Evolutionary conservation across 1,140 invertebrate genomes (phyloP), one percentile per base, ranked within the genome.

Genomic region (Mercenaria mercenaria): DNA sequence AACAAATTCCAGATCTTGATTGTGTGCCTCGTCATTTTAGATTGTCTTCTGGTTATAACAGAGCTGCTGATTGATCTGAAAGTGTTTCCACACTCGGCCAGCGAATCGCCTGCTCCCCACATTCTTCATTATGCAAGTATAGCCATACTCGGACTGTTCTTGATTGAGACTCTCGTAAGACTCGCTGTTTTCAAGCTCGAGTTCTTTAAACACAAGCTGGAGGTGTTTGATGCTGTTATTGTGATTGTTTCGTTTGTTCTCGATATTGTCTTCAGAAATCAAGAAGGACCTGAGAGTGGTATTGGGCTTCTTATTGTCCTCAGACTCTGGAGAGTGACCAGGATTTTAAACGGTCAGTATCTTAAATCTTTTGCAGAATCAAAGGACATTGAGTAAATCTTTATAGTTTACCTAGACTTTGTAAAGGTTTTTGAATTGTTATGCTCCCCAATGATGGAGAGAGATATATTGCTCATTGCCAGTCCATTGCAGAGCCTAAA

Each of bases 201-300:
- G n/a, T 96, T 95, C 87, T 96, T 96, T 84, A 91, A 92, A 37
- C 93, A 95, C 90, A 96, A 96, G 82, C 43, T 95, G 76, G 96
- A 96, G 82, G 50, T 96, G 67, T 96, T 96, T 94, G 96, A 96
- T 93, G 95, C 94, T 34, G 43, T 95, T 69, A 91, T 96, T 37
- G 94, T 96, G 1, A 91, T 96, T 34, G 90, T 95, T 0, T 96
- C 96, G 10, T 95, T 96, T 90, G 91, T 93, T 23, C 92, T 96
- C 59, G 95, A 96, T 87, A 92, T 96, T 83, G 87, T 94, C 23
- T 96, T 95, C 84, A 69, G 90, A 39, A 85, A 93, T 77, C 67
- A 88, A 10, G 88, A 92, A 69, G 94, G 93, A n/a, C 89, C 92
- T 3, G 85, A 91, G 29, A 88, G 72, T 86, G 95, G 95, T 72